Conservation (phyloP, 2,797 vertebrate species). For the Emys orbicularis region DNA sequence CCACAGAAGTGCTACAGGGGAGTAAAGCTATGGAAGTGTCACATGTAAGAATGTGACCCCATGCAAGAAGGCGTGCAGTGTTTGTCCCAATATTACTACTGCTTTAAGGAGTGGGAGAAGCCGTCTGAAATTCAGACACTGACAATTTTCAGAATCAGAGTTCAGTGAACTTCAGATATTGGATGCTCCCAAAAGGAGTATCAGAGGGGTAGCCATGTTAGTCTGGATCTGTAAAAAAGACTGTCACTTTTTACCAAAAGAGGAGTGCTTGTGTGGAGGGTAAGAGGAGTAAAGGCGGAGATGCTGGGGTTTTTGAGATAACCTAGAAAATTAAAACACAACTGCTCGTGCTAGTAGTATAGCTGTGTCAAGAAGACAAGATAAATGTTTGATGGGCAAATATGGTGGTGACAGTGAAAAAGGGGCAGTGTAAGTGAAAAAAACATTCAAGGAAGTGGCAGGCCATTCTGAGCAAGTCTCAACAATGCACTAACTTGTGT, state of each 20-base stretch:
- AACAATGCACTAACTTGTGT: neutral
- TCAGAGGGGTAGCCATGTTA: no score
- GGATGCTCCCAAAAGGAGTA: neutral
- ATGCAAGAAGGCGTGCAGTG: neutral
- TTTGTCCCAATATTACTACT: neutral
- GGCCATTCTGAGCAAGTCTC: neutral
- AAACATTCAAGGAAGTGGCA: neutral
- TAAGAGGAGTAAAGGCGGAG: neutral
- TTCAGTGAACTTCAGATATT: neutral
- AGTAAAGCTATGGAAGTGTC: neutral
- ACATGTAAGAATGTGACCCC: neutral
- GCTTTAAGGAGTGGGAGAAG: fast-evolving
- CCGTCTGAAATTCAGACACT: neutral
- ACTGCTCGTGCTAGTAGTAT: neutral
- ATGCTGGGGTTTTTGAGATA: neutral
- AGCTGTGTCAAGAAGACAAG: neutral
- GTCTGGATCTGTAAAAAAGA: no score
- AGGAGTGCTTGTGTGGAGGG: neutral
- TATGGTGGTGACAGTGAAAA: neutral
- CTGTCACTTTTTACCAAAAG: neutral
- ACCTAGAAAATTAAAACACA: neutral
- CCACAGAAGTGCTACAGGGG: neutral
- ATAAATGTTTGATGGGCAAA: neutral
- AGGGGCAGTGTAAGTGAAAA: neutral
- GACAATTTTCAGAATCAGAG: neutral